Conservation (phyloP, 2,888 invertebrate genomes). For the Temnothorax rugatulus region DNA sequence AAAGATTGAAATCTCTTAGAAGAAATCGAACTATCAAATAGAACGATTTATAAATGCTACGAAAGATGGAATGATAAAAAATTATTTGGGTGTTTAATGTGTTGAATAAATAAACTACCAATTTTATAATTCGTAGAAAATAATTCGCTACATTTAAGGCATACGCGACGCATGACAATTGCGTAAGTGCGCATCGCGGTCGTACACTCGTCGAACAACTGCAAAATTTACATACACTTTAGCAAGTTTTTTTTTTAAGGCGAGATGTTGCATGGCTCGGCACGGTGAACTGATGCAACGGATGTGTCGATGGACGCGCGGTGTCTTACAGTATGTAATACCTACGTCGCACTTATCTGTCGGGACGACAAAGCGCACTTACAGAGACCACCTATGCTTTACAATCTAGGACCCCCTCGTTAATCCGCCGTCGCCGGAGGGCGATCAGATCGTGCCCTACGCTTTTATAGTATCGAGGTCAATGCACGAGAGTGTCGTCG, state of each 20-base stretch:
- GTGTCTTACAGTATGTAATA: constrained; percentile 43
- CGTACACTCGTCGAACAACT: background rate
- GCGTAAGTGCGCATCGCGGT: background rate
- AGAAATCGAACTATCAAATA: background rate
- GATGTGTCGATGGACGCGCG: constrained; percentile 37
- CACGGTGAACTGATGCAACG: background rate
- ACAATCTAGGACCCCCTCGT: constrained; percentile 62
- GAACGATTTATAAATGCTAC: background rate
- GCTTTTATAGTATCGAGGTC: constrained; percentile 54
- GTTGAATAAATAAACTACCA: background rate
- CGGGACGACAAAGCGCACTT: constrained; percentile 63
- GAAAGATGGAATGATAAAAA: background rate
- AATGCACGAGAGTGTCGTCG: constrained; percentile 38
- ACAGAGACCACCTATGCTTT: constrained; percentile 68
- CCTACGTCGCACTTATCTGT: constrained; percentile 57
- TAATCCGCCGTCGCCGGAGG: constrained; percentile 58
- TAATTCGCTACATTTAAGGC: background rate
- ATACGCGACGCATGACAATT: background rate
- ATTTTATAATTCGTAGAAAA: background rate
- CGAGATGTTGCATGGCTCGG: background rate
- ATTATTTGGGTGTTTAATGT: background rate
- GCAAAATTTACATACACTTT: background rate
- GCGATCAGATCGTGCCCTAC: constrained; percentile 55
- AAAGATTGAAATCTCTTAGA: background rate
- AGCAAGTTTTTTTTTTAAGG: constrained; percentile 2